These are phyloP conservation scores for Oikopleura albicans DNA, from an alignment of 23 tunicate species.

Conservation along the genomic window DNA sequence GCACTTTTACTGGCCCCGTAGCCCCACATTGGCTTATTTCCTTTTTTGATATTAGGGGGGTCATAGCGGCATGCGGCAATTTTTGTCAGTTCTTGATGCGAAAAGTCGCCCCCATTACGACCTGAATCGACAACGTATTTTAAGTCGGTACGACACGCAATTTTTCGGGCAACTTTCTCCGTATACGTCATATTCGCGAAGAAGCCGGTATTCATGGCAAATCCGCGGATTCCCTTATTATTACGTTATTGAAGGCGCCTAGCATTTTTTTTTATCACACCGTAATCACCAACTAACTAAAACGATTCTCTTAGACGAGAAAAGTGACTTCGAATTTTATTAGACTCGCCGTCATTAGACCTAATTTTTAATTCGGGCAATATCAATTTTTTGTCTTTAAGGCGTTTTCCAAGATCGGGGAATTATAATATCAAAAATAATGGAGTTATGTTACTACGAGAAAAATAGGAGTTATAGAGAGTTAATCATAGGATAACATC, in stretches of 20 bases:
- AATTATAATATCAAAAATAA: too few relatives aligned
- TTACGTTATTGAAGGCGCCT: background rate
- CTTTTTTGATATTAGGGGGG: background rate
- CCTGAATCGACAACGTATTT: background rate
- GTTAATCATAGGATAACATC: too few relatives aligned
- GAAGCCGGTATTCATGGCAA: conserved; percentile 16
- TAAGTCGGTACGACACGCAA: background rate
- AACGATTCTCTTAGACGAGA: too few relatives aligned
- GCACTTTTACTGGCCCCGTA: background rate
- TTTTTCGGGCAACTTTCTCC: background rate
- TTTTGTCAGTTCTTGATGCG: background rate
- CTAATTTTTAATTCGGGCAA: too few relatives aligned
- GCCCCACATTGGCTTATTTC: background rate
- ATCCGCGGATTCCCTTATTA: background rate
- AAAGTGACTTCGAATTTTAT: too few relatives aligned
- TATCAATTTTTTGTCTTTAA: too few relatives aligned
- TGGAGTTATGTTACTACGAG: too few relatives aligned
- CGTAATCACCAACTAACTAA: too few relatives aligned
- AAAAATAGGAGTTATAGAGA: too few relatives aligned
- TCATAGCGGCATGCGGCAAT: background rate
- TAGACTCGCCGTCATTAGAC: too few relatives aligned
- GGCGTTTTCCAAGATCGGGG: too few relatives aligned
- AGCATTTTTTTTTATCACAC: too few relatives aligned
- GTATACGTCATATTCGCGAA: background rate
- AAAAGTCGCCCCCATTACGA: conserved; percentile 2